Evolutionary conservation across 2,888 invertebrate genomes (phyloP), one percentile per base, ranked within the genome.

Genomic region (Napeogenes inachia): DNA sequence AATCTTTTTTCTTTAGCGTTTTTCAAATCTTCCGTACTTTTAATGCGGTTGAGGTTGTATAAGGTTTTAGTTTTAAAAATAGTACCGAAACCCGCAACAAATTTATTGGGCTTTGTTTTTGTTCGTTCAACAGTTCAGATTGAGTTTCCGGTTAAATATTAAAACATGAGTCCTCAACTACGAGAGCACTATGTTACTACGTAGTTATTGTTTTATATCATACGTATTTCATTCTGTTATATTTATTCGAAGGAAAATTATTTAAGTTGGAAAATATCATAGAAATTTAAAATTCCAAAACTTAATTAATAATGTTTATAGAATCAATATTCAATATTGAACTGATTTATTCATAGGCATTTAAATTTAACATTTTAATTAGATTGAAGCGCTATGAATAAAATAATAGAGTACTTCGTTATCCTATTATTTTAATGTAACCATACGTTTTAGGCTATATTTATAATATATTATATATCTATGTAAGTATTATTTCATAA

Each of bases 21-120:
- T 82, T 84, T 82, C 79, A 84, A 87, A 82, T 66, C 68, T 57
- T 63, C 71, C 75, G 71, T 73, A 73, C 71, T 76, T 77, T 73
- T 79, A 77, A 73, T 73, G 75, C 72, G 71, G 80, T 79, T 77
- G 72, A 83, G 83, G 87, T 87, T 89, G 87, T 79, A 74, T 79
- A 77, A 81, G 85, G 82, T 87, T 84, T 83, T 78, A 80, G 77
- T 73, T 71, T 70, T 71, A 73, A 75, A 74, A 73, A 73, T 77
- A 75, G 76, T 78, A 75, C 75, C 63, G 61, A 65, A 66, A 67
- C 68, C 77, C 79, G 73, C 81, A 80, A 79, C 82, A 80, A 78
- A 77, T 84, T 84, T 87, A 86, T 86, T 85, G 87, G 82, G 81
- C 82, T 83, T 79, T 85, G 82, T 88, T 85, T 85, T 87, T 85